Evolutionary conservation across 2,113 vertebrate genomes (phyloP), one percentile per base, ranked within the genome.

Genomic region (Psittacus erithacus): DNA sequence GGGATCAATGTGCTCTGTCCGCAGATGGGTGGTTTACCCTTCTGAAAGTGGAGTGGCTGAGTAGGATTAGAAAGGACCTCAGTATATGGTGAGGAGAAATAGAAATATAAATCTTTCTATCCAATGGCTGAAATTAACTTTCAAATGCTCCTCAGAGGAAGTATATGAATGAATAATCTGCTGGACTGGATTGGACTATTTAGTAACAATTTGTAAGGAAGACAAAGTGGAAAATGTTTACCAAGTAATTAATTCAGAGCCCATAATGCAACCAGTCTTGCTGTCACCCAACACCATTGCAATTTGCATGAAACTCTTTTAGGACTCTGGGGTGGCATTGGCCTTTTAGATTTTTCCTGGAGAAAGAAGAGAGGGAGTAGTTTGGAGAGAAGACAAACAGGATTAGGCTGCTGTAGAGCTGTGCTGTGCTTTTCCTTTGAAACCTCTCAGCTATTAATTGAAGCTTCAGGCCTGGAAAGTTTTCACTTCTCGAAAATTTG

Each of bases 1-100:
- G 71, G 13, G n/a, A 47, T 69, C 0, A 0, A 14, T 1, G 3
- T 80, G 29, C 49, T 86, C 22, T 82, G 33, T 29, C 52, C 1
- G 0, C 27, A 29, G 90, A 24, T 57, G 25, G 14, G 13, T 79
- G 47, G 16, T 68, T 91, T 90, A 9, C 19, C 11, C 10, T 38
- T 65, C 70, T 79, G 67, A 79, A 90, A 60, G 24, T 9, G 27
- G 43, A 70, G 49, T 55, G 69, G 24, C 41, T 73, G 41, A 63
- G 19, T 11, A 25, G 47, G 53, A 39, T 88, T 80, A 47, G n/a
- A 63, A 68, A 47, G 23, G 43, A 71, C 52, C 29, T 92, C 62
- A 55, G 16, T n/a, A 35, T 14, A 29, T 50, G 78, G 50, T 68
- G 47, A 43, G 47, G 87, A 63, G 23, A 18, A 91, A 57, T 57